Evolutionary conservation across 2,888 invertebrate genomes (phyloP), one percentile per base, ranked within the genome.

Genomic region (Cancer borealis): DNA sequence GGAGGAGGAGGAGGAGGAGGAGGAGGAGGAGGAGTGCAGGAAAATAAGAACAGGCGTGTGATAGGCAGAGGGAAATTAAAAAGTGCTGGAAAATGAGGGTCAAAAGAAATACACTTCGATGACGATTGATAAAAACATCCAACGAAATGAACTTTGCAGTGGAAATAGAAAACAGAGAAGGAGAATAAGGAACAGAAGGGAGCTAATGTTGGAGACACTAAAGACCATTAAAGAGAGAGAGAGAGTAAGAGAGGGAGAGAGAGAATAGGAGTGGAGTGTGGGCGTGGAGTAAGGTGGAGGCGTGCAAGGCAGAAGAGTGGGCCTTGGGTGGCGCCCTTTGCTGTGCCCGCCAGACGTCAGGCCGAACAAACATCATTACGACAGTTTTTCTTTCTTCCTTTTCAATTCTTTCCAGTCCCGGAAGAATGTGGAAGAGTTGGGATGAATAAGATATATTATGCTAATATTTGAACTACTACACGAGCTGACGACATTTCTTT

Each of bases 391-490:
- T 46, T 88, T 47, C 47, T 88, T 47, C 88, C 47, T 88, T 88
- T 88, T 47, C 46, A 88, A 47, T 88, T 47, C 47, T 88, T 88
- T 47, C 88, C 46, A n/a, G 46, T 46, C 46, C 46, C 46, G 46
- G 88, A 88, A 88, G 88, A 46, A 47, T 46, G 46, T 47, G 88
- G 88, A 47, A 88, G 88, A 88, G 88, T 46, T 88, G 88, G 88
- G 88, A 88, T 88, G 88, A 88, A 88, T 88, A 88, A 88, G 88
- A 88, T 88, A 88, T 88, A 88, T 88, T 88, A 88, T 88, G 88
- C 88, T 88, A 88, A 88, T 88, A 88, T 88, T 88, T 88, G 88
- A 88, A 46, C 88, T 46, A 46, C 66, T 88, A 47, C 88, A 47
- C 46, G 46, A 47, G 46, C 88, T 46, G 88, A 88, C 47, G 88